These are phyloP conservation scores for Drosophila ogumai DNA, from an alignment of 1,140 invertebrate species.

Conservation along the genomic window DNA sequence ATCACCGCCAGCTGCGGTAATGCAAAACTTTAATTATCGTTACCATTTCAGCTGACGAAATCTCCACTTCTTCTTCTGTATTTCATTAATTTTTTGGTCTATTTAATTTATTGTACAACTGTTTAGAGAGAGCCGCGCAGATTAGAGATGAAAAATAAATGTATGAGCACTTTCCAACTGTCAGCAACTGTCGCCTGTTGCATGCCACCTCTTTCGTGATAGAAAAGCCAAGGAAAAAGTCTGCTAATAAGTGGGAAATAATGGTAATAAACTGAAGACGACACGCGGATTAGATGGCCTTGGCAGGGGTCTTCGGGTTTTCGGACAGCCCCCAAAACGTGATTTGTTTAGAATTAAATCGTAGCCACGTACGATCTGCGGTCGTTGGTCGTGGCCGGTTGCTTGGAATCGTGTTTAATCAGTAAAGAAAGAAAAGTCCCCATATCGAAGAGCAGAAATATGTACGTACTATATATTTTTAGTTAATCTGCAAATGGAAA, in stretches of 20 bases:
- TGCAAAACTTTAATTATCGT: conserved; percentile 72
- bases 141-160: conserved; percentile 34
- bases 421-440: conserved; percentile 32
- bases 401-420: conserved; percentile 72
- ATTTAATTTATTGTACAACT: conserved; percentile 65
- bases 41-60: conserved; percentile 71
- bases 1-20: conserved; percentile 61
- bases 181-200: conserved; percentile 27
- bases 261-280: conserved; percentile 20
- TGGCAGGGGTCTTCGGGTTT: conserved; percentile 34
- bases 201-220: conserved; percentile 6
- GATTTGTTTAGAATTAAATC: conserved; percentile 62
- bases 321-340: conserved; percentile 50
- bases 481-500: conserved; percentile 35
- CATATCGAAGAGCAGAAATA: conserved; percentile 33
- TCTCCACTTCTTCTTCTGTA: conserved; percentile 6
- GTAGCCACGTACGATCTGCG: conserved; percentile 57
- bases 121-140: conserved; percentile 17
- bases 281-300: conserved; percentile 53
- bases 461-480: background rate
- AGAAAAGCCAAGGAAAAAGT: conserved; percentile 9
- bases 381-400: conserved; percentile 30
- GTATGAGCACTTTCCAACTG: conserved; percentile 50
- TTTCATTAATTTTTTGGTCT: conserved; percentile 56
- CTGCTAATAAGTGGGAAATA: conserved; percentile 5